Base-by-base conservation (phyloP, 2,888 invertebrate genomes). In the Gymnocheta viridis region DNA sequence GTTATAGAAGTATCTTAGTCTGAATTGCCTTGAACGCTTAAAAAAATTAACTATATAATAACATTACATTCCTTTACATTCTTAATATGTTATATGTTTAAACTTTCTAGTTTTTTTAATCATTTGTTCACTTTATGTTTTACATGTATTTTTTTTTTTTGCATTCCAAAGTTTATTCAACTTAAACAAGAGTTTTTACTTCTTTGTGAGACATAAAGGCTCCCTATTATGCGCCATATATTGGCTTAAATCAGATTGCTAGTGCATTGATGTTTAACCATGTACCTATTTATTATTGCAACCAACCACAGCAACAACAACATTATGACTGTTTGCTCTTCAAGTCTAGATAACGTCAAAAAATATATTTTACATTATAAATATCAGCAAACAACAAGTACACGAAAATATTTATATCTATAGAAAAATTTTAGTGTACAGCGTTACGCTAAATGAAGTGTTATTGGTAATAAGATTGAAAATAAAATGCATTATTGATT, bases 271-370 rank as follows among this genome's bases (percentile, higher is more conserved):
- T 69, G 35, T 69, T 78, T 60, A 38, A 54, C 32, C 60, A 74
- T 82, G 69, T 47, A n/a, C n/a, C n/a, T n/a, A 62, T 41, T 41
- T 62, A 58, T 60, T 76, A 60, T 67, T 77, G 54, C 80, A 72
- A 58, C 32, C 70, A 76, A 56, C 56, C 69, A 56, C 35, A 56
- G 47, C 56, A 58, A 19, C 66, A 72, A 62, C 19, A 78, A 54
- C 6, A 56, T 64, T 79, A 38, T 62, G 54, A 19, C 73, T 69
- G 62, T 84, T 73, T 84, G 70, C 69, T 81, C 73, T 78, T 81
- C 73, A 73, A 69, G 81, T 73, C 56, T 54, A 84, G 81, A 81
- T 84, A 81, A 81, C 69, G 56, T 84, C 62, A 84, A 73, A 80
- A 80, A 67, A 60, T 35, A 27, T 29, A 73, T 49, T 64, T 80